phyloP scores from a whole-genome alignment of 2,113 vertebrate species.

The Prolemur simus region DNA sequence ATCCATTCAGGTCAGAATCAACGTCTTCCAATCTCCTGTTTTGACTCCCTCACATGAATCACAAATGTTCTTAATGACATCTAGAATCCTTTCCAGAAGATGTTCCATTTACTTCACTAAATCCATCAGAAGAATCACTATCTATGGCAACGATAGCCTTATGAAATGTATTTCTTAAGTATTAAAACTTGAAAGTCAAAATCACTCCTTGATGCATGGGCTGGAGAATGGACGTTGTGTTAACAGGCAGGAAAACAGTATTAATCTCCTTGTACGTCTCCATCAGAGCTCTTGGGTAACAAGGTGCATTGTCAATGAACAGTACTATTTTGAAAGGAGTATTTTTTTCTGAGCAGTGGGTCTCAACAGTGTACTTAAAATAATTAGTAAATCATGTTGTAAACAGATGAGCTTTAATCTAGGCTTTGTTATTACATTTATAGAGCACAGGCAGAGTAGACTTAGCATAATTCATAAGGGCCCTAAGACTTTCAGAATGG shows the following conservation, averaged over 20 bases:
- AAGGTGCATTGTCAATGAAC: neutral
- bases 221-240: neutral
- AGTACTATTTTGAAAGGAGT: neutral
- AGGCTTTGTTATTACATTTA: neutral
- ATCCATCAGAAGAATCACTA: neutral
- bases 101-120: neutral
- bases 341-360: neutral
- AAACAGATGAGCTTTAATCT: neutral
- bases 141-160: neutral
- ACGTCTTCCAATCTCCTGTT: neutral
- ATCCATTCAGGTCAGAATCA: neutral
- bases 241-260: neutral
- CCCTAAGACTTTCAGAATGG: neutral
- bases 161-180: neutral
- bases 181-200: neutral
- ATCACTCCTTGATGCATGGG: neutral
- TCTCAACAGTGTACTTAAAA: neutral
- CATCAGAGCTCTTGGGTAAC: neutral
- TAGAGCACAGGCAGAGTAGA: neutral
- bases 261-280: neutral
- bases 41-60: neutral
- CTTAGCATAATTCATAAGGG: neutral
- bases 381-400: neutral
- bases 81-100: neutral
- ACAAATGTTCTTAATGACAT: neutral